Conservation (phyloP, 2,888 invertebrate species). For the Drosophila helvetica region DNA sequence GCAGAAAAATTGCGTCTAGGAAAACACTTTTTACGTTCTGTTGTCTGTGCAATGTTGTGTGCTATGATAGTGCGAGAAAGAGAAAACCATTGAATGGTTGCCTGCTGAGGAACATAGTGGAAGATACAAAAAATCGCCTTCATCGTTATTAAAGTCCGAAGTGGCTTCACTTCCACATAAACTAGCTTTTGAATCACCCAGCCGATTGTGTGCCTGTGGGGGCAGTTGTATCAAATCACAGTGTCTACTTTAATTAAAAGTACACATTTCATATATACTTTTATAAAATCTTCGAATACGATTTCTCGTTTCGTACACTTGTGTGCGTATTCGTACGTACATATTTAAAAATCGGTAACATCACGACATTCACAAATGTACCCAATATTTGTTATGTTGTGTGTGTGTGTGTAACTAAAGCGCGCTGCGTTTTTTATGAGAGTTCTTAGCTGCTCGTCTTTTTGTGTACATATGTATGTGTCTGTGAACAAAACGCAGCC, state of each 20-base stretch:
- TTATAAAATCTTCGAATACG: slow-evolving; percentile 45
- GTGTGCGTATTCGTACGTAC: slow-evolving; percentile 19
- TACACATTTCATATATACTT: slow-evolving; percentile 30
- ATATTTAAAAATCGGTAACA: slow-evolving; percentile 32
- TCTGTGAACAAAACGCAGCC: slow-evolving; percentile 41
- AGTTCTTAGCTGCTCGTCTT: slow-evolving; percentile 40
- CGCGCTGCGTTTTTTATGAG: slow-evolving; percentile 32
- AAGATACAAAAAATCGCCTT: not conserved
- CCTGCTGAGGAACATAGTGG: not conserved
- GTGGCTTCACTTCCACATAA: not conserved
- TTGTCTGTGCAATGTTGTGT: not conserved
- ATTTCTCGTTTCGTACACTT: slow-evolving; percentile 38
- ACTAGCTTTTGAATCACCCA: not conserved
- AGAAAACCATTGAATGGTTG: too few relatives aligned
- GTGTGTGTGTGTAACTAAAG: slow-evolving; percentile 16
- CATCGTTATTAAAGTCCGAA: not conserved
- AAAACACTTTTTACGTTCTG: slow-evolving; percentile 9
- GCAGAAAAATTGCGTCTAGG: slow-evolving; percentile 38
- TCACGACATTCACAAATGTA: slow-evolving; percentile 23
- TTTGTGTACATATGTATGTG: slow-evolving; percentile 14
- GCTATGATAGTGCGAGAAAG: too few relatives aligned
- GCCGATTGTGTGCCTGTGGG: not conserved
- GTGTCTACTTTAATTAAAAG: slow-evolving; percentile 39
- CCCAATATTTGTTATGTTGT: slow-evolving; percentile 29
- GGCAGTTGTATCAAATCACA: slow-evolving; percentile 18